Evolutionary conservation across 2,113 vertebrate species (phyloP).

Genomic region (Hydropotes inermis): DNA sequence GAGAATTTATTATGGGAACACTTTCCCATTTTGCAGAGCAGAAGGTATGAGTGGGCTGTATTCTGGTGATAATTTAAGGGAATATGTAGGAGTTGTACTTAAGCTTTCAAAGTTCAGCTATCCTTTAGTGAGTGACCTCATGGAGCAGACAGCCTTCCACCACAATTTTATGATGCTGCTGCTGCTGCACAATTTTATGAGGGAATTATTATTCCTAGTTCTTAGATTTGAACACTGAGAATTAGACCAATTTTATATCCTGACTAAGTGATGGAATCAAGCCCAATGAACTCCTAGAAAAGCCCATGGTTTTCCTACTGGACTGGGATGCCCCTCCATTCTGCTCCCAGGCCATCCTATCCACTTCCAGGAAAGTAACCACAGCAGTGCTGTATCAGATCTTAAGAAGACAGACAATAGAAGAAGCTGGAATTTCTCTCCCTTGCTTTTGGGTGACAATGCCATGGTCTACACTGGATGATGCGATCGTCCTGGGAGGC

Average conservation of each 20-base stretch:
- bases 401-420: not conserved
- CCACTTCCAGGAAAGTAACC: not conserved
- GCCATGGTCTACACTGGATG: too few species aligned
- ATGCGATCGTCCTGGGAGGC: not conserved
- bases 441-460: not conserved
- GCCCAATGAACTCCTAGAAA: not conserved
- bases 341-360: not conserved
- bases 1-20: not conserved
- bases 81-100: not conserved
- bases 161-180: not conserved
- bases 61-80: not conserved
- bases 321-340: not conserved
- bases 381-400: not conserved
- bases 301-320: rapidly evolving
- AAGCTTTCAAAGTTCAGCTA: not conserved
- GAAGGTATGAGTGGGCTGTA: not conserved
- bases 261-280: not conserved
- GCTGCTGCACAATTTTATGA: not conserved
- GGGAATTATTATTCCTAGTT: not conserved
- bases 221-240: not conserved
- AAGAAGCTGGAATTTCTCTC: not conserved
- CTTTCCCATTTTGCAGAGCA: not conserved
- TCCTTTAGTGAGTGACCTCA: not conserved
- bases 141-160: not conserved
- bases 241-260: not conserved